phyloP scores from a whole-genome alignment of 1,140 invertebrate genomes.

The Drosophila carrolli region DNA sequence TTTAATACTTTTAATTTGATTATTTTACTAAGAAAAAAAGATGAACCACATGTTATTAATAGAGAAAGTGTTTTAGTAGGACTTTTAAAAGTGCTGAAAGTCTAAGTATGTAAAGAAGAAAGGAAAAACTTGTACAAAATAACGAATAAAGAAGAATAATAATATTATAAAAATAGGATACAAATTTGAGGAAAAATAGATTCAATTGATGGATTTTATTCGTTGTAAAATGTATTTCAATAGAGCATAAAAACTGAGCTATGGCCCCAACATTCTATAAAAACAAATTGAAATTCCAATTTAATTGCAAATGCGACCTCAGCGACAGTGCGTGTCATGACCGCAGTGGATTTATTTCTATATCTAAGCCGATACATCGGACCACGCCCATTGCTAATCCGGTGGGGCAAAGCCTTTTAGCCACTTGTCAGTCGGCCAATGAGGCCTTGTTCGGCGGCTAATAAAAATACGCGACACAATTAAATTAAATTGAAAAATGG shows the following conservation, averaged over 20 bases:
- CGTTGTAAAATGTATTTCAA: neutral
- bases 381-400: conserved; percentile 24
- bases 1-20: no score
- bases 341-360: conserved; percentile 13
- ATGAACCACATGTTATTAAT: no score
- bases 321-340: conserved; percentile 30
- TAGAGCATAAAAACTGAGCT: neutral
- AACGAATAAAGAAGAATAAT: no score
- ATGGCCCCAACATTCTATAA: neutral
- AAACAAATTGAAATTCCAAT: conserved; percentile 6
- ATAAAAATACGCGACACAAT: conserved; percentile 61
- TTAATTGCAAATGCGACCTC: conserved; percentile 39
- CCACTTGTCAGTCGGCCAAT: conserved; percentile 11
- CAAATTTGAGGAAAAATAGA: no score
- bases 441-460: conserved; percentile 31
- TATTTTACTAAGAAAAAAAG: no score
- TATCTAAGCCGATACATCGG: neutral
- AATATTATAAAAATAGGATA: no score
- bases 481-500: conserved; percentile 41
- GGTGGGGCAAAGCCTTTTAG: conserved; percentile 8
- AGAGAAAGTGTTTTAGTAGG: no score
- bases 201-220: neutral
- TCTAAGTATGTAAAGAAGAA: no score
- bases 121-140: no score
- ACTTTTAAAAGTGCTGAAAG: no score